Evolutionary conservation across 2,113 vertebrate species (phyloP).

Genomic region (Verasper variegatus): DNA sequence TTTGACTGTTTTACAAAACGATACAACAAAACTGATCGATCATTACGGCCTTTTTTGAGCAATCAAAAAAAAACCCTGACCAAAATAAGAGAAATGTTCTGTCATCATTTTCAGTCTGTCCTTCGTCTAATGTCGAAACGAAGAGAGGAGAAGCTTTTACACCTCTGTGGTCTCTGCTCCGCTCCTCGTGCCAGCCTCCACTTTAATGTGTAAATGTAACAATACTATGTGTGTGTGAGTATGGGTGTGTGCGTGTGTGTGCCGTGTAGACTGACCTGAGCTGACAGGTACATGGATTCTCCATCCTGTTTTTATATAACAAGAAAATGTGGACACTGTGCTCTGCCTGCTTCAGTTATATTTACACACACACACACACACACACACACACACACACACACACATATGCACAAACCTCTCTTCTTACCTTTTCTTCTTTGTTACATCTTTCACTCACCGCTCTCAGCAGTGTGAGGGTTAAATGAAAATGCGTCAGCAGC

Average conservation of each 20-base stretch:
- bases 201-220: slow-evolving; percentile 30
- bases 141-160: slow-evolving; percentile 13
- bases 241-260: slow-evolving; percentile 10
- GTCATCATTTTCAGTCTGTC: neutral
- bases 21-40: neutral
- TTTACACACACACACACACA: slow-evolving; percentile 22
- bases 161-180: neutral
- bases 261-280: slow-evolving; percentile 25
- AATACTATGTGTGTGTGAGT: slow-evolving; percentile 12
- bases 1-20: too few species aligned
- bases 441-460: neutral
- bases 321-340: slow-evolving; percentile 45
- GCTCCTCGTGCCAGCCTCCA: slow-evolving; percentile 19
- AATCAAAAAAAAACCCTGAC: neutral
- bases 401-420: neutral
- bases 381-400: slow-evolving; percentile 13
- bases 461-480: slow-evolving; percentile 37
- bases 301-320: slow-evolving; percentile 69
- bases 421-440: neutral
- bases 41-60: neutral
- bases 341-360: slow-evolving; percentile 48
- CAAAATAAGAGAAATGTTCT: neutral
- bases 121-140: neutral
- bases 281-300: slow-evolving; percentile 76
- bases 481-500: slow-evolving; percentile 11